Evolutionary conservation across 2,888 invertebrate species (phyloP).

Genomic region (Piscicola geometra): DNA sequence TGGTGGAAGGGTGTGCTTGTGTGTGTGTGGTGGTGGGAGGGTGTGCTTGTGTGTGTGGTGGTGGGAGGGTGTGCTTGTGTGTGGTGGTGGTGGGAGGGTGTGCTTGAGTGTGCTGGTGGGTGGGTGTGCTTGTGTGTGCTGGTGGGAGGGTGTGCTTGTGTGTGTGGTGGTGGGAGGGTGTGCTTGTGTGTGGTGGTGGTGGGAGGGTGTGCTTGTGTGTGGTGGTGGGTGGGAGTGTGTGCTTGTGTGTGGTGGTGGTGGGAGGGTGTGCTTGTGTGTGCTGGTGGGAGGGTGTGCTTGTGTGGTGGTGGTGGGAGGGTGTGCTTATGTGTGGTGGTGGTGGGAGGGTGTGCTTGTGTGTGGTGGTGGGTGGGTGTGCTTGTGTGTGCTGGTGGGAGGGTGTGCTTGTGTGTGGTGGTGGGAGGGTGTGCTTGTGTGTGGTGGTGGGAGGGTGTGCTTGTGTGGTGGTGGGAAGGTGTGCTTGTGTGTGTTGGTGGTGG

Average conservation of each 20-base stretch:
- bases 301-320: no score
- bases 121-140: no score
- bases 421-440: background rate
- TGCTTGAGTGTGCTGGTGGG: no score
- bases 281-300: background rate
- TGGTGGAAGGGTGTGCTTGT: background rate
- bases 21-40: background rate
- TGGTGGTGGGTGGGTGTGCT: background rate
- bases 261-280: background rate
- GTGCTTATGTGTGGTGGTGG: background rate
- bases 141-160: background rate
- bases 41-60: background rate
- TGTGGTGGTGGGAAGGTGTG: background rate
- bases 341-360: background rate
- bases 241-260: background rate
- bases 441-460: background rate
- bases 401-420: background rate
- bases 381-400: no score
- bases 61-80: conserved; percentile 6
- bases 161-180: background rate
- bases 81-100: background rate
- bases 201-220: background rate
- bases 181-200: background rate
- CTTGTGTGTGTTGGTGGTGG: no score
- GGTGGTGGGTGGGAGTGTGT: background rate